Conservation (phyloP, 2,888 invertebrate species). For the Troides oblongomaculatus region DNA sequence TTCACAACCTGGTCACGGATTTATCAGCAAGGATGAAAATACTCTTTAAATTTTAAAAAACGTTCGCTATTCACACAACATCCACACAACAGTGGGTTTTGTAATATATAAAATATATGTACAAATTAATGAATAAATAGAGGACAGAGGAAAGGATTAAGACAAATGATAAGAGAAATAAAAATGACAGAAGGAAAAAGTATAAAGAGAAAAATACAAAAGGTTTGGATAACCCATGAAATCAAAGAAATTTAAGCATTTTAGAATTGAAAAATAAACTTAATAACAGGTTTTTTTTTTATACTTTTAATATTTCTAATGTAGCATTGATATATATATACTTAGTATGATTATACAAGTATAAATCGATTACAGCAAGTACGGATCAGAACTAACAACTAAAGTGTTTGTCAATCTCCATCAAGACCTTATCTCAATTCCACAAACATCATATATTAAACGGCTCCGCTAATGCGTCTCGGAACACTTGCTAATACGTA, state of each 20-base stretch:
- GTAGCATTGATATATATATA: not conserved
- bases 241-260: not conserved
- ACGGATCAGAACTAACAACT: not conserved
- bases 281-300: not conserved
- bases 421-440: conserved; percentile 13
- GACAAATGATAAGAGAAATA: not conserved
- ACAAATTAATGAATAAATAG: not conserved
- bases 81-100: not conserved
- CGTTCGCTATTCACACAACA: not conserved
- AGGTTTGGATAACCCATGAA: not conserved
- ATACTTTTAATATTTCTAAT: too few relatives aligned
- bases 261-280: not conserved
- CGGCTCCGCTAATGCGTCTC: conserved; percentile 13
- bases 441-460: conserved; percentile 16
- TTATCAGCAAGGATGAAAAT: not conserved
- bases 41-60: not conserved
- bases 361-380: not conserved
- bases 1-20: conserved; percentile 2
- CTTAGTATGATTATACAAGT: not conserved
- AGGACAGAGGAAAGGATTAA: not conserved
- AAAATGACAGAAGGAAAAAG: not conserved
- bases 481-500: conserved; percentile 9
- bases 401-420: not conserved
- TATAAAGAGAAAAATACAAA: not conserved
- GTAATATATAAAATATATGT: not conserved